These are phyloP conservation scores for Rallus crepitans DNA, from an alignment of 2,797 vertebrate species.

Conservation along the genomic window DNA sequence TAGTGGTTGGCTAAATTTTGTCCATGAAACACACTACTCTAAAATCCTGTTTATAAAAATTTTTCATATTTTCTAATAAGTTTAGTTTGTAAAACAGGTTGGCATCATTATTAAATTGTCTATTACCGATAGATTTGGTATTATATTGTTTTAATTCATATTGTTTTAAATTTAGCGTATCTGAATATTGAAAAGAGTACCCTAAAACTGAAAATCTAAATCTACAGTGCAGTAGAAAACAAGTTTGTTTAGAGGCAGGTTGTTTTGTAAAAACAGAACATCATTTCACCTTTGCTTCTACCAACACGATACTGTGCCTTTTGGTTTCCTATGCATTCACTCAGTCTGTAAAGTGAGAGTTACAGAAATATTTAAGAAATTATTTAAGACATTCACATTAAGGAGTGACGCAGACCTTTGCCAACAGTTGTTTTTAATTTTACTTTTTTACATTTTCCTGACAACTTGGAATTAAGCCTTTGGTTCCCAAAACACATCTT, in stretches of 20 bases:
- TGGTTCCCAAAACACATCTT: neutral
- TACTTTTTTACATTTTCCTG: neutral
- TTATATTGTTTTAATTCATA: neutral
- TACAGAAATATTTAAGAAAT: neutral
- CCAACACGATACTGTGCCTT: neutral
- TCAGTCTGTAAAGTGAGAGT: neutral
- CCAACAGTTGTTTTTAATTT: neutral
- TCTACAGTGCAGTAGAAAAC: neutral
- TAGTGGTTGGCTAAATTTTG: neutral
- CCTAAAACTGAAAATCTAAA: neutral
- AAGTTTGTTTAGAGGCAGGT: neutral
- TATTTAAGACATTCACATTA: neutral
- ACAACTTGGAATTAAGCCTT: neutral
- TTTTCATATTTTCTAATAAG: neutral
- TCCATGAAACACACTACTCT: neutral
- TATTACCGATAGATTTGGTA: neutral
- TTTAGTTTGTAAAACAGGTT: neutral
- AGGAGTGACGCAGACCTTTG: neutral
- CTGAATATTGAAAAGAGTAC: neutral
- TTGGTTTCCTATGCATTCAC: neutral
- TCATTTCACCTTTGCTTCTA: neutral
- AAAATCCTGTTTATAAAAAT: neutral
- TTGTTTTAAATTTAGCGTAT: neutral
- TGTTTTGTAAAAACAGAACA: neutral
- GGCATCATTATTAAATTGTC: neutral